Evolutionary conservation across 1,140 invertebrate genomes (phyloP).

Genomic region (Mizuhopecten yessoensis): DNA sequence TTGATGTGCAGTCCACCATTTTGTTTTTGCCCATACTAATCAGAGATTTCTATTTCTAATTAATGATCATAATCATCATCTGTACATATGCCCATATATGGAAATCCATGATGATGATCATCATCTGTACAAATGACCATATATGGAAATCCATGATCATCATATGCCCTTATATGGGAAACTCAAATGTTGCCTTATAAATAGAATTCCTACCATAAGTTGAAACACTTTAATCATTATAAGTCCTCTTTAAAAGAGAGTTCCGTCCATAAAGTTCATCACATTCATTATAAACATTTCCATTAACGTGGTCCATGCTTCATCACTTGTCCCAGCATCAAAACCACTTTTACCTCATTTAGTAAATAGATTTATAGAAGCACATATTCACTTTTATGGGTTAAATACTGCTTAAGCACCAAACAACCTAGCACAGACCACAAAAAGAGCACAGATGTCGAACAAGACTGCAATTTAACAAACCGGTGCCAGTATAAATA

Average conservation of each 20-base stretch:
- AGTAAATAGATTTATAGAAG: not conserved
- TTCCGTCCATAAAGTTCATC: not conserved
- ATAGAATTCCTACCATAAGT: not conserved
- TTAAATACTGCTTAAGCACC: not conserved
- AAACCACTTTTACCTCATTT: not conserved
- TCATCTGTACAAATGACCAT: not conserved
- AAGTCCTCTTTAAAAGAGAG: not conserved
- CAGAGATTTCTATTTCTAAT: not conserved
- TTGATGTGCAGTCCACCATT: not conserved
- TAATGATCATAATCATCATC: not conserved
- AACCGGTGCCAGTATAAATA: not conserved
- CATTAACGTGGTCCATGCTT: too few species aligned
- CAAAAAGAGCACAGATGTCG: not conserved
- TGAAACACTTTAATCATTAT: not conserved
- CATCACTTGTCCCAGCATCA: not conserved
- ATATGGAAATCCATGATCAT: not conserved
- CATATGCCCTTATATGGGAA: too few species aligned
- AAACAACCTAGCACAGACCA: not conserved
- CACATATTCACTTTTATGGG: not conserved
- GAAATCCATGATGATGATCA: not conserved
- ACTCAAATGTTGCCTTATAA: not conserved
- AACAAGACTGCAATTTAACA: not conserved
- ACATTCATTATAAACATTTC: too few species aligned
- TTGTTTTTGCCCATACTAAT: slow-evolving; percentile 3
- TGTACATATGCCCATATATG: not conserved